Percentiles rank a stretch among this genome's conserved stretches.
Conservation (phyloP, 2,113 vertebrate genomes). For the Tragelaphus scriptus region DNA sequence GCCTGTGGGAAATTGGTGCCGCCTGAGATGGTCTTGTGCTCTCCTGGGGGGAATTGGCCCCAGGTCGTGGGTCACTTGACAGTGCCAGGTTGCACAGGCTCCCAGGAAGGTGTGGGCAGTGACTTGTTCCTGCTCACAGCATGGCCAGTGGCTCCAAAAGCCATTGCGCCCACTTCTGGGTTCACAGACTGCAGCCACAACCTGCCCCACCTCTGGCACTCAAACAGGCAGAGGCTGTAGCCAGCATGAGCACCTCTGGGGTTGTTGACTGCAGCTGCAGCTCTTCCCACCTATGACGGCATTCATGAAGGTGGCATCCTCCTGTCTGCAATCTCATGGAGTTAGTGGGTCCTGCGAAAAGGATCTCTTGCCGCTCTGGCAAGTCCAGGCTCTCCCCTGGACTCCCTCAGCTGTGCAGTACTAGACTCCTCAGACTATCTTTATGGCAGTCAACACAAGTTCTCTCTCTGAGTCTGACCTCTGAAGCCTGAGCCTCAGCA, state of each 20-base stretch:
- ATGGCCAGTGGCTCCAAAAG: neutral
- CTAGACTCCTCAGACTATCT: neutral
- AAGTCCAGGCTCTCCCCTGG: neutral
- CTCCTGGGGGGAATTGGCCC: neutral
- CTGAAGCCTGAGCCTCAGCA: neutral
- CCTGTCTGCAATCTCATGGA: neutral
- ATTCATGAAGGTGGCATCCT: neutral
- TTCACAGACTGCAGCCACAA: neutral
- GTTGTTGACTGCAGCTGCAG: neutral
- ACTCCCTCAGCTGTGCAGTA: neutral
- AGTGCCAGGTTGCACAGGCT: neutral
- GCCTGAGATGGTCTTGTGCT: neutral
- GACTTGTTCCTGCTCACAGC: neutral
- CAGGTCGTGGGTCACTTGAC: neutral
- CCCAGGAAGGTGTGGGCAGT: neutral
- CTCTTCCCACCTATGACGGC: neutral
- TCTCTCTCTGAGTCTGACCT: neutral
- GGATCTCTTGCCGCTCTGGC: neutral
- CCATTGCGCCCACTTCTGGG: neutral
- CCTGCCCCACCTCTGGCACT: neutral
- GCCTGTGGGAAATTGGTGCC: neutral
- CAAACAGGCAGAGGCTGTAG: neutral
- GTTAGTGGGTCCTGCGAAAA: fast-evolving
- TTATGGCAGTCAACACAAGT: neutral
- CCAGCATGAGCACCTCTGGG: neutral